Evolutionary conservation across 2,797 vertebrate species (phyloP).

Genomic region (Anguilla megastoma): DNA sequence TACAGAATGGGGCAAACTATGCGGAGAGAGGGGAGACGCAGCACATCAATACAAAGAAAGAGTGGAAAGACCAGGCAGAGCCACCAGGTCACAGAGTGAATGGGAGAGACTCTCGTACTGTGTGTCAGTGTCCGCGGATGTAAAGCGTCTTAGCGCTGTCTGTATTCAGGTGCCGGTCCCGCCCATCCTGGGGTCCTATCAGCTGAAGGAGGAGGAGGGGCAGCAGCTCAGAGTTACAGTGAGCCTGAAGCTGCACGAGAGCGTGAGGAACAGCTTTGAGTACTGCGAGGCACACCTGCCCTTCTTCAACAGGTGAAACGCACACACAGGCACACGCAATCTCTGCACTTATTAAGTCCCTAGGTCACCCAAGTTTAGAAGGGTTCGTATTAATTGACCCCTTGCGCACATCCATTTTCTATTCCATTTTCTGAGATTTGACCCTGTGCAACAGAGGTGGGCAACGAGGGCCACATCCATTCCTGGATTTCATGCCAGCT

Average conservation of each 20-base stretch:
- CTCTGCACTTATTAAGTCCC: not conserved
- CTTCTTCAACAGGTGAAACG: constrained; percentile 88
- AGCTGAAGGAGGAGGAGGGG: constrained; percentile 78
- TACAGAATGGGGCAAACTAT: not conserved
- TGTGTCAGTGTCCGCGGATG: not conserved
- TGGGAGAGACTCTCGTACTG: not conserved
- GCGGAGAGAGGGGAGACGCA: not conserved
- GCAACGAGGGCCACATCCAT: too few relatives aligned
- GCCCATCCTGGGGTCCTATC: constrained; percentile 89
- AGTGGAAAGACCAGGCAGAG: not conserved
- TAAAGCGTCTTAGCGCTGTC: constrained; percentile 3
- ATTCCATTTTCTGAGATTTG: not conserved
- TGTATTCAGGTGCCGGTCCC: constrained; percentile 85
- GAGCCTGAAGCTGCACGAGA: constrained; percentile 92
- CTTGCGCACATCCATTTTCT: not conserved
- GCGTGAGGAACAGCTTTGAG: constrained; percentile 91
- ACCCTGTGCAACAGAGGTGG: not conserved
- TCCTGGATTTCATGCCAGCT: too few relatives aligned
- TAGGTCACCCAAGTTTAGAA: not conserved
- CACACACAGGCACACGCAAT: not conserved
- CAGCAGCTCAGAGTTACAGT: constrained; percentile 78
- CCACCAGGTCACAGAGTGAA: not conserved
- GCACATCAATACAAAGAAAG: not conserved
- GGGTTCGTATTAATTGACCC: not conserved
- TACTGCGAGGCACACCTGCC: constrained; percentile 90